These are phyloP conservation scores for Miltochrista miniata DNA, from an alignment of 2,888 invertebrate genomes.

Conservation along the genomic window DNA sequence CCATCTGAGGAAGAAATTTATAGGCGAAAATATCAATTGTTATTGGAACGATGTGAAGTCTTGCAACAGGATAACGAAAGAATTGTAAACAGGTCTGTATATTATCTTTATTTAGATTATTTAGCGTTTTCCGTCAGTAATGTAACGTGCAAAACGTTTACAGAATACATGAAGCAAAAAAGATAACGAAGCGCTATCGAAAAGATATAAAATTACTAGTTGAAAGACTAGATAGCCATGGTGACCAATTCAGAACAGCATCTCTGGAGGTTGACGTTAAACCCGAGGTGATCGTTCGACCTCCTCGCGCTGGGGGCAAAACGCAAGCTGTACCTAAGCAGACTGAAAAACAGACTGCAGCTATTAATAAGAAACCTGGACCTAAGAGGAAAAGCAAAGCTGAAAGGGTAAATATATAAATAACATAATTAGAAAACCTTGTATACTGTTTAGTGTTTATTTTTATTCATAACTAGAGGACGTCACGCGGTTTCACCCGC, in stretches of 20 bases:
- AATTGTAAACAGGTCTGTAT: constrained; percentile 85
- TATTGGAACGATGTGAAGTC: constrained; percentile 89
- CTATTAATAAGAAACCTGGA: constrained; percentile 65
- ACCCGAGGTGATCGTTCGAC: constrained; percentile 54
- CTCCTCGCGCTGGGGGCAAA: constrained; percentile 53
- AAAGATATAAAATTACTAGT: constrained; percentile 88
- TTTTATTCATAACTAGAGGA: no score
- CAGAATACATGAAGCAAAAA: constrained; percentile 88
- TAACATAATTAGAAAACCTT: not conserved
- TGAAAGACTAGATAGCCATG: constrained; percentile 87
- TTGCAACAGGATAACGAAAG: constrained; percentile 91
- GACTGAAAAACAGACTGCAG: constrained; percentile 60
- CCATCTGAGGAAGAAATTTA: constrained; percentile 86
- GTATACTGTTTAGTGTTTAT: not conserved
- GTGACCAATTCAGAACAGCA: constrained; percentile 87
- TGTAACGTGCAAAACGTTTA: constrained; percentile 43
- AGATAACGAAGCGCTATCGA: constrained; percentile 86
- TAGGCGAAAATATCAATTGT: constrained; percentile 88
- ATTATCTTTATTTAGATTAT: constrained; percentile 33
- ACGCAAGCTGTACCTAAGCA: constrained; percentile 54
- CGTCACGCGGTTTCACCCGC: no score
- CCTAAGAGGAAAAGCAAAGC: constrained; percentile 85
- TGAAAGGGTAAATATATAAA: constrained; percentile 73
- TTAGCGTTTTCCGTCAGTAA: constrained; percentile 28
- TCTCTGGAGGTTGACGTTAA: constrained; percentile 83